Conservation (phyloP, 2,888 invertebrate genomes). For the Notocelia uddmanniana region DNA sequence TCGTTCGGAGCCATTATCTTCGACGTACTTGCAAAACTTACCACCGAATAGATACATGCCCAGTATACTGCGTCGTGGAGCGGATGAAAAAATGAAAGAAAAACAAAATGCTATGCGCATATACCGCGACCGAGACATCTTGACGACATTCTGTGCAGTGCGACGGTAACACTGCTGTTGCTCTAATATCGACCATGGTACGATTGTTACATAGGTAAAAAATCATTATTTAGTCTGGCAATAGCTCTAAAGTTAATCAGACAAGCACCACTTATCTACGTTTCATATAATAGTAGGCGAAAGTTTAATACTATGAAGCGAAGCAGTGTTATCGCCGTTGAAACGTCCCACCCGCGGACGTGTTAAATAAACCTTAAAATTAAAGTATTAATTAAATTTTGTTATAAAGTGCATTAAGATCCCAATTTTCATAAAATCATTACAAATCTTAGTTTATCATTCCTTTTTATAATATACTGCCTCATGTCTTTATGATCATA, state of each 20-base stretch:
- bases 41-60: conserved; percentile 99
- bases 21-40: conserved; percentile 99
- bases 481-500: conserved; percentile 67
- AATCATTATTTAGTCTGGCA: conserved; percentile 10
- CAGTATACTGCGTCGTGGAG: conserved; percentile 93
- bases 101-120: conserved; percentile 84
- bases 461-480: conserved; percentile 73
- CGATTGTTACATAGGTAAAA: conserved; percentile 19
- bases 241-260: conserved; percentile 17
- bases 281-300: conserved; percentile 10
- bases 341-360: conserved; percentile 72
- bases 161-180: conserved; percentile 77
- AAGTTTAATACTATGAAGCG: conserved; percentile 53
- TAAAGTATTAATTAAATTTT: conserved; percentile 66
- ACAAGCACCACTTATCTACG: conserved; percentile 27
- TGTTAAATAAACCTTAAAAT: conserved; percentile 72
- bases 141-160: conserved; percentile 68
- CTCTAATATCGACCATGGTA: conserved; percentile 42
- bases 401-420: conserved; percentile 79
- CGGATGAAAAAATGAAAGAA: conserved; percentile 84
- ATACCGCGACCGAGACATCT: conserved; percentile 77
- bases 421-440: conserved; percentile 63
- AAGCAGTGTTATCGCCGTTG: conserved; percentile 83
- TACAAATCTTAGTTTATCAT: conserved; percentile 68
- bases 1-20: conserved; percentile 92